Evolutionary conservation across 2,113 vertebrate genomes (phyloP), one percentile per base, ranked within the genome.

Genomic region (Semicossyphus pulcher): DNA sequence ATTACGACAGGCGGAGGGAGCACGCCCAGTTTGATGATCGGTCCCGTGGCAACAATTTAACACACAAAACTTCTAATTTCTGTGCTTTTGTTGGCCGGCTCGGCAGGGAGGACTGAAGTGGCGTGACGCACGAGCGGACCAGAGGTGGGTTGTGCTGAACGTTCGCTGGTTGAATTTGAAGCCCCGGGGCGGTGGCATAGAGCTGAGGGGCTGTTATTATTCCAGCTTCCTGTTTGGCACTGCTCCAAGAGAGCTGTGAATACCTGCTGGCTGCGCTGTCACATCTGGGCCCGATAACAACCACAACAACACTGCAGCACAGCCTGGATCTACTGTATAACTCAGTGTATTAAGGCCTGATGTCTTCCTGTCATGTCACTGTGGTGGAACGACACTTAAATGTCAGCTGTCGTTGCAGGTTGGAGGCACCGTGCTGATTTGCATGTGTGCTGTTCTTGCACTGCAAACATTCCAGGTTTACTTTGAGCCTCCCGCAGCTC

Each of bases 1-100:
- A n/a, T 62, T n/a, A 42, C 45, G 51, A 75, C 44, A 57, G 69
- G 44, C 21, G 45, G 48, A 54, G 15, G 57, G 63, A 53, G 51
- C 39, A 72, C 59, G 6, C 74, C 80, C 72, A 67, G 42, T 45
- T 58, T 70, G 41, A 72, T 51, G 54, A 39, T 63, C 36, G 10
- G 6, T 81, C 66, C 51, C 31, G 0, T 44, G 51, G 59, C 32
- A 68, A 52, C 72, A 69, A 15, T 84, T 69, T 26, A 53, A 68
- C 68, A 23, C 59, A 72, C 49, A 6, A 66, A 52, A 48, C 63
- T 56, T 72, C 59, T 62, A 48, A 72, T 63, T 18, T 16, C 58
- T 51, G 49, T 85, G 79, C 66, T 88, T 83, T 81, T 86, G 78
- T 86, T 90, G 86, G 82, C 83, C 52, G 8, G 57, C 31, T 32